Evolutionary conservation across 2,113 vertebrate genomes (phyloP).

Genomic region (Macrotis lagotis): DNA sequence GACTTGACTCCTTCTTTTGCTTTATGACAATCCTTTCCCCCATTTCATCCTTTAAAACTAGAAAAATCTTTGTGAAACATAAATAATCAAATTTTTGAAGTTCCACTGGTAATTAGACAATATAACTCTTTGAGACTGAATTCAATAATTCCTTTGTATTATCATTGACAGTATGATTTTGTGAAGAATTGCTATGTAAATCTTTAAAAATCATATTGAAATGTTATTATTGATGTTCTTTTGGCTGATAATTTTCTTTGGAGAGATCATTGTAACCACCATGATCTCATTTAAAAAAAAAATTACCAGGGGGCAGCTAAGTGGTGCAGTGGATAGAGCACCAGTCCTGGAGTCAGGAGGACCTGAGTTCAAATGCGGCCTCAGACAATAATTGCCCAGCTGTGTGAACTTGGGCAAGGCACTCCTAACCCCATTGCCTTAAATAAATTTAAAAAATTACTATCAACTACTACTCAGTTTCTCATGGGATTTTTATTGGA

Average conservation of each 20-base stretch:
- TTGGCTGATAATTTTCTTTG: not conserved
- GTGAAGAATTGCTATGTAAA: not conserved
- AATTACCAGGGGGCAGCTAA: no score
- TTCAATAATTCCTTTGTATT: not conserved
- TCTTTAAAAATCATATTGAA: not conserved
- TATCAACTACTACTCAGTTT: slow-evolving; percentile 25
- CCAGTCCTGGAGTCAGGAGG: no score
- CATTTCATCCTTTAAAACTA: not conserved
- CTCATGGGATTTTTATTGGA: not conserved
- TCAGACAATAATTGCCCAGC: no score
- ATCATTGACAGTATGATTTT: not conserved
- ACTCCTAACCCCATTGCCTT: no score
- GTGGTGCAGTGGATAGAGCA: no score
- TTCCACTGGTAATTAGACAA: not conserved
- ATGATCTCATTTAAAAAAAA: not conserved
- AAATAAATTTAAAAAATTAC: not conserved
- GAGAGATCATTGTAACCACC: not conserved
- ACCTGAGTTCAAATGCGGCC: no score
- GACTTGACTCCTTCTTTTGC: not conserved
- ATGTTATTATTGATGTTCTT: not conserved
- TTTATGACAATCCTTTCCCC: not conserved
- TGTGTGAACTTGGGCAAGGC: no score
- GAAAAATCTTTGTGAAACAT: not conserved
- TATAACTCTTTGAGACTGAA: not conserved
- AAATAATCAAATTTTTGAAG: not conserved